Evolutionary conservation across 2,888 invertebrate genomes (phyloP).

Genomic region (Thyatira batis): DNA sequence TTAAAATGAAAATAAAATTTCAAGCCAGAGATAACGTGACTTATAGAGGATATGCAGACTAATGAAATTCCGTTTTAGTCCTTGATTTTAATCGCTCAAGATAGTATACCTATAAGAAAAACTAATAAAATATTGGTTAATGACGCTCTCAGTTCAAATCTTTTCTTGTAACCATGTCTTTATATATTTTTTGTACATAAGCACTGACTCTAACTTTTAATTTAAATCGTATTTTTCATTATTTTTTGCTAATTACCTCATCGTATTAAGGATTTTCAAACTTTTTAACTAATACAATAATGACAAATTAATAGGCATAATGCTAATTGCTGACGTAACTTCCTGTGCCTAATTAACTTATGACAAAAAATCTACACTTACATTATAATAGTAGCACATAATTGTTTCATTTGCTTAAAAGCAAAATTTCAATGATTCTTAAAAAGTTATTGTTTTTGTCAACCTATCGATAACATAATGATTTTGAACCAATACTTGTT

Average conservation of each 20-base stretch:
- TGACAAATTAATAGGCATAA: not conserved
- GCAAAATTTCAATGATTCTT: not conserved
- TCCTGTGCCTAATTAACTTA: not conserved
- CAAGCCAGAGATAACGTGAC: no score
- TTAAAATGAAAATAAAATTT: no score
- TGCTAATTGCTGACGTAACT: not conserved
- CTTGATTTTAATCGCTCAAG: no score
- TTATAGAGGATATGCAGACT: no score
- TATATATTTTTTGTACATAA: not conserved
- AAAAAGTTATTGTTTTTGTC: not conserved
- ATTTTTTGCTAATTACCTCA: conserved; percentile 33
- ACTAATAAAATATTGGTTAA: no score
- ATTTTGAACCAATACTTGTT: not conserved
- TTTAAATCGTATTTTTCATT: conserved; percentile 12
- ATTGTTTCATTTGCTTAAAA: not conserved
- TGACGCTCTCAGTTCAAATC: no score
- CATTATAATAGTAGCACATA: not conserved
- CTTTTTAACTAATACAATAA: not conserved
- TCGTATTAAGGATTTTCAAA: conserved; percentile 29
- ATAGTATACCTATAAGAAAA: no score
- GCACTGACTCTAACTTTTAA: not conserved
- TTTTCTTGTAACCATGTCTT: no score
- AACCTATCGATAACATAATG: no score
- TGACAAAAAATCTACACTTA: not conserved
- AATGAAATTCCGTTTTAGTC: no score